Evolutionary conservation across 2,888 invertebrate species (phyloP).

Genomic region (Standfussiana lucernea): DNA sequence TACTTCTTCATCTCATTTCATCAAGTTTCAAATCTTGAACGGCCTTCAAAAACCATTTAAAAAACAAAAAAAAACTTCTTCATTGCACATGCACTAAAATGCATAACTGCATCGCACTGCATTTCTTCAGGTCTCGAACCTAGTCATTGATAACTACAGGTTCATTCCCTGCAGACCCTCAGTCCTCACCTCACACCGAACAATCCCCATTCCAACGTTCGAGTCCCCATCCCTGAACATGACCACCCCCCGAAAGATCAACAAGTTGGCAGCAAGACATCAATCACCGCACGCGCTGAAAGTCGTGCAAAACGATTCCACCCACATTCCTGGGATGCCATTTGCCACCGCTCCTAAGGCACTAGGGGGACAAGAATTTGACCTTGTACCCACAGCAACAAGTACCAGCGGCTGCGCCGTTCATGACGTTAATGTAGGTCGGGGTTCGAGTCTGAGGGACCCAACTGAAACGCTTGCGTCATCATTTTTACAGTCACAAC

Average conservation of each 20-base stretch:
- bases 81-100: constrained; percentile 9
- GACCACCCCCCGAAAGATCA: neutral
- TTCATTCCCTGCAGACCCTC: neutral
- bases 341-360: constrained; percentile 3
- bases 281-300: constrained; percentile 1
- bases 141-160: neutral
- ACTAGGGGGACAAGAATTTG: constrained; percentile 33
- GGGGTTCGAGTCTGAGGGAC: constrained; percentile 27
- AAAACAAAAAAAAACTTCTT: neutral
- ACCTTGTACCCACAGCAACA: constrained; percentile 45
- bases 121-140: neutral
- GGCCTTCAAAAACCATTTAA: no score
- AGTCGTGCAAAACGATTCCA: constrained; percentile 25
- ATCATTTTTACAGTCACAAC: constrained; percentile 50
- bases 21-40: neutral
- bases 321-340: constrained; percentile 23
- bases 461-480: constrained; percentile 45
- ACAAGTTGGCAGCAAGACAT: constrained; percentile 33
- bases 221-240: constrained; percentile 2
- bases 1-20: neutral
- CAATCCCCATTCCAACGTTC: constrained; percentile 7
- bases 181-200: neutral
- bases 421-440: constrained; percentile 54
- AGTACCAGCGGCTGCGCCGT: constrained; percentile 16
- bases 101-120: neutral